phyloP scores from a whole-genome alignment of 2,113 vertebrate species.

The Helogale parvula region DNA sequence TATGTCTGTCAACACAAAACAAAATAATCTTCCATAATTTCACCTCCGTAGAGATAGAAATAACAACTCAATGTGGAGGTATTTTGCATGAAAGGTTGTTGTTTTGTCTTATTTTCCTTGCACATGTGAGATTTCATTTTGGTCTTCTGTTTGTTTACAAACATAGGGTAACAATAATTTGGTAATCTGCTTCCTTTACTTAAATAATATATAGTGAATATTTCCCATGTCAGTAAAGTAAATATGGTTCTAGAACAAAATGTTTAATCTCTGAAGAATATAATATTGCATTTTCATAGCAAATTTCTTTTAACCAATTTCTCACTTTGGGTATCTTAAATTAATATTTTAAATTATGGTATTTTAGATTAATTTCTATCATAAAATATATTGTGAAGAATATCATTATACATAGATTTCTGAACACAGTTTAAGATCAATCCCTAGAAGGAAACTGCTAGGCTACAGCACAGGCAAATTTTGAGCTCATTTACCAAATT shows the following conservation, averaged over 20 bases:
- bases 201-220: background rate
- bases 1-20: background rate
- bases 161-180: background rate
- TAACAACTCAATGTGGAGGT: background rate
- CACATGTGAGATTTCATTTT: background rate
- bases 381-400: background rate
- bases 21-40: background rate
- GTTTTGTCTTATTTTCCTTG: background rate
- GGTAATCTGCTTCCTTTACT: background rate
- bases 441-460: background rate
- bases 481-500: background rate
- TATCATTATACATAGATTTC: background rate
- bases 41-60: background rate
- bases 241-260: background rate
- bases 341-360: background rate
- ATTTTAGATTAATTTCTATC: background rate
- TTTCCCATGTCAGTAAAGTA: background rate
- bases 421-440: background rate
- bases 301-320: background rate
- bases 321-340: background rate
- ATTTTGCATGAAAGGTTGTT: background rate
- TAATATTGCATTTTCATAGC: background rate
- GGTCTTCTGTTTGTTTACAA: background rate
- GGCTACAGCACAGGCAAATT: background rate
- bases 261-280: background rate